Conservation (phyloP, 2,797 vertebrate species). For the Sternarchorhynchus goeldii region DNA sequence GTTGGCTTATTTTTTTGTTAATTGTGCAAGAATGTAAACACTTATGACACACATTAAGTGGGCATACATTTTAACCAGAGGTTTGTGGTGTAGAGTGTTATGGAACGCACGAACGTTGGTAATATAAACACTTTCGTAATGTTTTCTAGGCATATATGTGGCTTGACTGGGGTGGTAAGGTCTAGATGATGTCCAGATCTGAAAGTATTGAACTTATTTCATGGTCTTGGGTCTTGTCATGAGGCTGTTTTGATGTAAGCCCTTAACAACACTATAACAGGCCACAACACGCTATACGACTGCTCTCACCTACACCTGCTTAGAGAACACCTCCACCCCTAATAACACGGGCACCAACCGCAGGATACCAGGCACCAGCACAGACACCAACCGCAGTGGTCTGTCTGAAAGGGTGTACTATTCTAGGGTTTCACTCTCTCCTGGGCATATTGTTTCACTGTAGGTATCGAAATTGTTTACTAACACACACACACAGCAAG, state of each 20-base stretch:
- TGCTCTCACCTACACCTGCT: not conserved
- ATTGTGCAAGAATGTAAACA: too few relatives aligned
- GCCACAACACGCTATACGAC: not conserved
- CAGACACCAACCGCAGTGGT: conserved; percentile 54
- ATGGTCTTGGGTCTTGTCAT: not conserved
- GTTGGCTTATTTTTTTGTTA: too few relatives aligned
- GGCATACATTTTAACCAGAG: too few relatives aligned
- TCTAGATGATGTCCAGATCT: not conserved
- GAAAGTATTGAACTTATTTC: not conserved
- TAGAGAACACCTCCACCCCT: not conserved
- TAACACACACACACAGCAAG: conserved; percentile 35
- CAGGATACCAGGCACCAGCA: not conserved
- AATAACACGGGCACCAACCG: not conserved
- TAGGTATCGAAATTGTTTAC: conserved; percentile 11
- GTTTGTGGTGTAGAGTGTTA: too few relatives aligned
- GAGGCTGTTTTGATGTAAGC: not conserved
- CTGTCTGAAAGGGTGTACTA: conserved; percentile 53
- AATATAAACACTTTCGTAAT: too few relatives aligned
- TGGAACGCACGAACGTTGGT: too few relatives aligned
- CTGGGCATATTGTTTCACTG: conserved; percentile 33
- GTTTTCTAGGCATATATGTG: too few relatives aligned
- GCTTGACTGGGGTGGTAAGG: too few relatives aligned
- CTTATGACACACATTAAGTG: too few relatives aligned
- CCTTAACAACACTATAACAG: not conserved
- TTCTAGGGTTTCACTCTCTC: conserved; percentile 26